Evolutionary conservation across 2,113 vertebrate species (phyloP), one percentile per base, ranked within the genome.

Genomic region (Rhabdornis inornatus): DNA sequence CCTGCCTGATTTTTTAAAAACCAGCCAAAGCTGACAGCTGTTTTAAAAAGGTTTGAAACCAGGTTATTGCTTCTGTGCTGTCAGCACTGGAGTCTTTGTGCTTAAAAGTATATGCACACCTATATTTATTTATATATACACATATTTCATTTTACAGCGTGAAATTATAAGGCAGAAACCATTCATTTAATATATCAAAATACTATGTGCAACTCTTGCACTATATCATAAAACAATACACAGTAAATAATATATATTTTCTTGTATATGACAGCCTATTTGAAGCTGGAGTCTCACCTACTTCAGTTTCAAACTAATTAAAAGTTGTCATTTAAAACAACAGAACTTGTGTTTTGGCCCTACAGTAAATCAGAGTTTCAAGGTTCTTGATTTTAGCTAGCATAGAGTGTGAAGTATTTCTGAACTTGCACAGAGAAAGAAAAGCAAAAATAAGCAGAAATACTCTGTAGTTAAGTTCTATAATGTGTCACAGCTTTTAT

Each of bases 221-320:
- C 59, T 94, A 13, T 53, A 86, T 88, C 37, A 69, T 69, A 47
- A 93, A 85, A n/a, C 88, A 92, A 77, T 80, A 42, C 31, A 37
- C 17, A 52, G 44, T 87, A 92, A 92, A 87, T 94, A 40, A 85
- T 22, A 35, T 28, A 7, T 71, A 86, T 88, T 86, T 88, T 11
- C 42, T 57, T 77, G 33, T 35, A 13, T 80, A 24, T 30, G 50
- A 47, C 59, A 83, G 59, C 53, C 33, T 80, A 42, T 86, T 90
- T 90, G 74, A 90, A 86, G 23, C 45, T 81, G 33, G n/a, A 80
- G 18, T 77, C 53, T 83, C 70, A 90, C 21, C 25, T 88, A 16
- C 75, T 85, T 85, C 75, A 22, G 23, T 76, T 94, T 90, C 75
- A 83, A 88, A 93, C 20, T 71, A 87, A 84, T 71, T 93, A 86